phyloP scores from a whole-genome alignment of 2,113 vertebrate species.

The Halichoerus grypus region DNA sequence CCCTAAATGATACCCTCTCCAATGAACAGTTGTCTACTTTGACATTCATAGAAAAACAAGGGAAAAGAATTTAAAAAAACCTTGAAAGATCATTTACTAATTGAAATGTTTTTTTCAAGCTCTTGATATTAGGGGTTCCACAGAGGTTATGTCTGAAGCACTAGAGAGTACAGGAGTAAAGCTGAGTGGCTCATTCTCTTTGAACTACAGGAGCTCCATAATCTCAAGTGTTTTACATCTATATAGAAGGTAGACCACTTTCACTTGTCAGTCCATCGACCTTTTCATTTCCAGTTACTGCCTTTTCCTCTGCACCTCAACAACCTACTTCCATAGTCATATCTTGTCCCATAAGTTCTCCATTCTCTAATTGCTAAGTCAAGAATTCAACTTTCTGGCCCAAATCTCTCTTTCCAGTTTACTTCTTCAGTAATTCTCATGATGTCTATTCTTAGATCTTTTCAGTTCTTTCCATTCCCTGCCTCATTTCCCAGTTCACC shows the following conservation, averaged over 20 bases:
- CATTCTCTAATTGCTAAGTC: neutral
- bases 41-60: neutral
- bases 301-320: neutral
- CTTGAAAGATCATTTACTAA: neutral
- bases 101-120: neutral
- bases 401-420: neutral
- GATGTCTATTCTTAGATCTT: neutral
- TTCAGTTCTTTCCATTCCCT: neutral
- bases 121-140: neutral
- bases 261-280: neutral
- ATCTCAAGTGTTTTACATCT: neutral
- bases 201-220: neutral
- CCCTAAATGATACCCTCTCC: neutral
- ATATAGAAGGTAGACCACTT: neutral
- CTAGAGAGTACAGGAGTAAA: neutral
- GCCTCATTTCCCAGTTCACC: neutral
- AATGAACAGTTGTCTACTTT: neutral
- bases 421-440: neutral
- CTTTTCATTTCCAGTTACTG: neutral
- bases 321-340: neutral
- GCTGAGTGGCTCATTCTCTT: neutral
- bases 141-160: neutral
- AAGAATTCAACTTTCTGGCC: neutral
- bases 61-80: neutral
- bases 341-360: neutral